A percentile compares a stretch with the other conserved stretches of the same genome.
Conservation (phyloP, 2,797 vertebrate genomes). For the Hipposideros larvatus region DNA sequence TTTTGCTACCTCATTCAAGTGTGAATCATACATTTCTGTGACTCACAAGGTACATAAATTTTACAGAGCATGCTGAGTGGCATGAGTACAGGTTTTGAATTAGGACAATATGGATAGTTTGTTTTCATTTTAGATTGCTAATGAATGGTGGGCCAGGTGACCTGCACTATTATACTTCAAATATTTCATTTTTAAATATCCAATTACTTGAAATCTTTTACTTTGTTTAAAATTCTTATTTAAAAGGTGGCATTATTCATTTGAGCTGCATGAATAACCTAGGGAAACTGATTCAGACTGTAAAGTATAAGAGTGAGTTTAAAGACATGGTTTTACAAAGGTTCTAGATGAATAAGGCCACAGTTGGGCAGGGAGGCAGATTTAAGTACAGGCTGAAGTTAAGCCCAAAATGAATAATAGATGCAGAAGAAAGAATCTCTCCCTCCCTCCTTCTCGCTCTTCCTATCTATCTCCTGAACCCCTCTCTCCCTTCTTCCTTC, state of each 20-base stretch:
- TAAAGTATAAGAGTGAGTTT: not conserved
- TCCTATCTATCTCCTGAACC: not conserved
- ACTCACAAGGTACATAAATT: not conserved
- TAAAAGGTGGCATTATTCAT: not conserved
- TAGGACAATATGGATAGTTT: not conserved
- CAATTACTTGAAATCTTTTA: not conserved
- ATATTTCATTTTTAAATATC: conserved; percentile 43
- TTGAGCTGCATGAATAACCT: not conserved
- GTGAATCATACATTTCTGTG: not conserved
- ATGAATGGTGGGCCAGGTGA: not conserved
- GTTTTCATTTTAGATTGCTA: not conserved
- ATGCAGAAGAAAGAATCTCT: not conserved
- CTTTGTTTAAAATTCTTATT: not conserved
- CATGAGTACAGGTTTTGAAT: not conserved
- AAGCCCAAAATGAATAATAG: too few relatives aligned
- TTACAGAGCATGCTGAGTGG: not conserved
- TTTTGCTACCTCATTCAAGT: not conserved
- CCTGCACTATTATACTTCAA: not conserved
- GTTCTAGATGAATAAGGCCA: not conserved
- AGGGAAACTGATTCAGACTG: conserved; percentile 10
- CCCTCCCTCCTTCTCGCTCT: accelerated
- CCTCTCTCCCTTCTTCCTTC: not conserved
- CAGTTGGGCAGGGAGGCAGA: not conserved
- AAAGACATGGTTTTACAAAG: not conserved
- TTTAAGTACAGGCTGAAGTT: not conserved